Evolutionary conservation across 2,888 invertebrate genomes (phyloP), one percentile per base, ranked within the genome.

Genomic region (Hetaerina titia): DNA sequence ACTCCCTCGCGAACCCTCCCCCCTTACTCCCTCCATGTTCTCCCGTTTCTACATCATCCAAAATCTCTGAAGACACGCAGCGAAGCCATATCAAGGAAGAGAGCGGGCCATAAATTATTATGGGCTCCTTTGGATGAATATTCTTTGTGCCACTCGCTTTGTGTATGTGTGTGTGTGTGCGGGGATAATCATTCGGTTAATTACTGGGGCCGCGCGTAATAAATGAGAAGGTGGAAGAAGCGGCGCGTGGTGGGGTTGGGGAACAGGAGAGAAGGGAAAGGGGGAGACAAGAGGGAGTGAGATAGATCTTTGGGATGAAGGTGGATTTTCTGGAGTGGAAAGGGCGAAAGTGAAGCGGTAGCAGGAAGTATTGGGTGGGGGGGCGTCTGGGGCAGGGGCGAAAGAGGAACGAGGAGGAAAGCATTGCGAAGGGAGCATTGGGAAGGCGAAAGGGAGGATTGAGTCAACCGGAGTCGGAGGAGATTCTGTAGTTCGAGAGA

Each of bases 101-200:
- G n/a, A 92, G 92, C 92, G n/a, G 69, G 63, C 92, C 92, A 92
- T 92, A 92, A 92, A 92, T 92, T 92, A 92, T 92, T 92, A 92
- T 92, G 92, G 92, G 92, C 92, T 92, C 74, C 92, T 92, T 74
- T 69, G 92, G 92, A 92, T 92, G 92, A 74, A 92, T 92, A 56
- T 92, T 92, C 92, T 92, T 92, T 92, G 92, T 92, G 56, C 69
- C 56, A 74, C 92, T 92, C 92, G 74, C 25, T 81, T 31, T 13
- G n/a, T n/a, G 69, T 69, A n/a, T n/a, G 69, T 69, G 22, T 9
- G 69, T n/a, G 17, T 7, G 19, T 1, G 69, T 69, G 69, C 31
- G 63, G 31, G 64, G 92, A 92, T 92, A 92, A 92, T 92, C 92
- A 92, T 74, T 92, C 92, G 92, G 92, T 92, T 92, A 92, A 92